Conservation (phyloP, 2,888 invertebrate genomes). For the Cecidostiba fungosa region DNA sequence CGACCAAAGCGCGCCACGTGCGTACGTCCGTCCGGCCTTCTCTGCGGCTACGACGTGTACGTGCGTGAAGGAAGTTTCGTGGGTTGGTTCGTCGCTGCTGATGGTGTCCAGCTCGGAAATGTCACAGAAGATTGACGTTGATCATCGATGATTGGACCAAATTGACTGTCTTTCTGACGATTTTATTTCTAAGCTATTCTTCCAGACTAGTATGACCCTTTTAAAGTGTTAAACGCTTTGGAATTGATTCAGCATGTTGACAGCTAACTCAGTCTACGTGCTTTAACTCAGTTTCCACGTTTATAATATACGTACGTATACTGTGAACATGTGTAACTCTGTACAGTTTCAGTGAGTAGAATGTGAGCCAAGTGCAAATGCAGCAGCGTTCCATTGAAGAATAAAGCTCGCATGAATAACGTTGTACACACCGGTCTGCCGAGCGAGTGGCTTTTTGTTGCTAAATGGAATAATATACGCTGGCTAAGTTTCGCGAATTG, state of each 20-base stretch:
- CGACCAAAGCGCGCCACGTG: constrained; percentile 1
- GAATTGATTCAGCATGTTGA: neutral
- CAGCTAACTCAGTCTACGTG: neutral
- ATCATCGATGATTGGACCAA: neutral
- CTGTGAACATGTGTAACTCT: neutral
- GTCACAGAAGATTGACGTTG: neutral
- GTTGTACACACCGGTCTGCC: neutral
- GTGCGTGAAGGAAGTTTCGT: neutral
- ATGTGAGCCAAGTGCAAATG: neutral
- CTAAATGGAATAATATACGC: neutral
- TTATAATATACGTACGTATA: neutral
- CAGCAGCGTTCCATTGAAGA: neutral
- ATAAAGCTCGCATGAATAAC: neutral
- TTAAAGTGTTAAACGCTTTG: neutral
- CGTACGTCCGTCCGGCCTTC: neutral
- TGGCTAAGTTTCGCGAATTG: neutral
- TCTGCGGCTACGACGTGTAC: neutral
- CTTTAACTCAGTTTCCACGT: neutral
- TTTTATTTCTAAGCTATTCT: neutral
- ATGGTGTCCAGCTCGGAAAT: neutral
- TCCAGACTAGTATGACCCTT: too few species aligned
- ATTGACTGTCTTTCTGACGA: neutral
- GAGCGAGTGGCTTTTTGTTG: constrained; percentile 11
- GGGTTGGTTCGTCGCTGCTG: neutral
- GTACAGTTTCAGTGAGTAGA: neutral